A percentile compares a stretch with the other conserved stretches of the same genome.
These are phyloP conservation scores for Numenius arquata DNA, from an alignment of 2,113 vertebrate species.

Conservation along the genomic window DNA sequence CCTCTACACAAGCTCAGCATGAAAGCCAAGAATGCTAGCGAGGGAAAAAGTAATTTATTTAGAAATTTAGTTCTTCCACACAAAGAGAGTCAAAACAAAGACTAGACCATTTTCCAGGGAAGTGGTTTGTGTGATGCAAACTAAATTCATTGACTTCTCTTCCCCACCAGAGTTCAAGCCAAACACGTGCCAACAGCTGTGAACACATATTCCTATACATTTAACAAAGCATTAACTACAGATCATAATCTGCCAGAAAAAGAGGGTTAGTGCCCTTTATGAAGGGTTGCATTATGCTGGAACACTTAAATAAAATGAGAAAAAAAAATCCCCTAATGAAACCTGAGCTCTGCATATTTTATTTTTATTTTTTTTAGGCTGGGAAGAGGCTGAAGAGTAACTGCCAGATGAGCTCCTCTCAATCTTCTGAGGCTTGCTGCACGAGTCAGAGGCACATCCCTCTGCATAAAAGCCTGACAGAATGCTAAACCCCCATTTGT, in stretches of 20 bases:
- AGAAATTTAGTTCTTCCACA: neutral
- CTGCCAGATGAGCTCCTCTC: neutral
- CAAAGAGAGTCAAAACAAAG: neutral
- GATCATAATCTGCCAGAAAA: neutral
- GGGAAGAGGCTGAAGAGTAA: neutral
- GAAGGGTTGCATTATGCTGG: neutral
- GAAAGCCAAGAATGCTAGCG: neutral
- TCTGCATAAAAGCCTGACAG: neutral
- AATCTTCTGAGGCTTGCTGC: neutral
- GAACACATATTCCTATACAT: neutral
- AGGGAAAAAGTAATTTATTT: neutral
- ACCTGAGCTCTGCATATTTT: neutral
- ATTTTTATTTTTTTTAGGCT: neutral
- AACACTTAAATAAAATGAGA: neutral
- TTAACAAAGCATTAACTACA: neutral
- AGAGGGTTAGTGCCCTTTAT: neutral
- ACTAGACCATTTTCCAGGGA: neutral
- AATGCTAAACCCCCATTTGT: neutral
- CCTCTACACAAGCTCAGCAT: neutral
- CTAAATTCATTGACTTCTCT: neutral
- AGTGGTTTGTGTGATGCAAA: neutral
- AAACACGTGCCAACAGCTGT: neutral
- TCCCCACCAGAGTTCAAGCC: neutral
- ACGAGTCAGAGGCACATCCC: neutral
- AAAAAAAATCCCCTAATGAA: neutral